Evolutionary conservation across 1,140 invertebrate species (phyloP).

Genomic region (Tribolium castaneum): DNA sequence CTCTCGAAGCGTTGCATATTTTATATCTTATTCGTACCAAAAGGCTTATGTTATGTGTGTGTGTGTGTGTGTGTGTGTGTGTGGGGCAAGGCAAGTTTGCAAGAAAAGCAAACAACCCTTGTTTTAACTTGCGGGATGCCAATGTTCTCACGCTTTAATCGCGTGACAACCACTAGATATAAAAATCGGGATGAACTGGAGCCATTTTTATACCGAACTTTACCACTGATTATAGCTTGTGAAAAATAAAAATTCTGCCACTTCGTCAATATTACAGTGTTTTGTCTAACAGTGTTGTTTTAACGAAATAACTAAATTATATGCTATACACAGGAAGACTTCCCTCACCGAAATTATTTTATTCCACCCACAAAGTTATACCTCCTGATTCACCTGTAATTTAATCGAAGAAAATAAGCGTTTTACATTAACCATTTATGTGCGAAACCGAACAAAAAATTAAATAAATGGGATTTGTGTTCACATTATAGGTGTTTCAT

Average conservation of each 20-base stretch:
- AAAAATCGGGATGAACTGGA: constrained; percentile 25
- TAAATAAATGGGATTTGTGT: not conserved
- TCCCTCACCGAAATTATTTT: not conserved
- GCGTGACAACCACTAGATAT: constrained; percentile 7
- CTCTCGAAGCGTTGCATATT: constrained; percentile 16
- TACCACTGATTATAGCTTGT: constrained; percentile 21
- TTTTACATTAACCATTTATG: not conserved
- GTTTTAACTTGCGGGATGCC: not conserved
- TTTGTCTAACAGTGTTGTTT: not conserved
- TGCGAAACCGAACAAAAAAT: not conserved
- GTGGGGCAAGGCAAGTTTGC: not conserved
- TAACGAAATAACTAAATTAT: constrained; percentile 38
- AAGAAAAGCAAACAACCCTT: constrained; percentile 31
- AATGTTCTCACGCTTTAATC: constrained; percentile 36
- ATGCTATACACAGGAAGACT: not conserved
- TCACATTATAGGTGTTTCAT: too few relatives aligned
- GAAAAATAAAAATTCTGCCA: constrained; percentile 38
- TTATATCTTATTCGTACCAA: not conserved
- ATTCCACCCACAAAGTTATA: not conserved
- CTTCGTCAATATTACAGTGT: constrained; percentile 34
- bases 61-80: not conserved
- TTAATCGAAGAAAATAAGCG: not conserved
- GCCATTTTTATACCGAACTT: not conserved
- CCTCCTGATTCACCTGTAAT: not conserved
- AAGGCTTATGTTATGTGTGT: constrained; percentile 11